Evolutionary conservation across 1,140 invertebrate genomes (phyloP), one percentile per base, ranked within the genome.

Genomic region (Euborellia annulipes): DNA sequence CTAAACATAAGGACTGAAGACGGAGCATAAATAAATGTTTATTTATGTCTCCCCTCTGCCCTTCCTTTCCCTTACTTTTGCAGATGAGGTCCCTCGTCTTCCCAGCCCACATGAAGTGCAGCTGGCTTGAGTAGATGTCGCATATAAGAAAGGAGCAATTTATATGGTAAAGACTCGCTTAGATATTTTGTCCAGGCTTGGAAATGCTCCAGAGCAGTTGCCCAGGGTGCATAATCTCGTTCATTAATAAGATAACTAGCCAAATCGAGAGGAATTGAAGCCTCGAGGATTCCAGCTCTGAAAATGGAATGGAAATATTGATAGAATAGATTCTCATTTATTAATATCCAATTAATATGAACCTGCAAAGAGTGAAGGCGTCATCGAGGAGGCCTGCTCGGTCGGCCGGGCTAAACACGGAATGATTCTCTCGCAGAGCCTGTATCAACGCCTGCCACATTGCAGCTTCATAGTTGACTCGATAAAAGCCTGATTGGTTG

Each of bases 401-500:
- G 60, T 86, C 83, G 7, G 79, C 73, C 3, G 81, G 66, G 51
- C 68, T 76, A 52, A 85, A 76, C 30, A 69, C 68, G 2, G 65
- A 72, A 43, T 82, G 80, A 60, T 88, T 75, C 0, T 62, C 70
- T 23, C 71, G 62, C 3, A 92, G 64, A 17, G 79, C 72, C 9
- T 71, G 56, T 32, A 85, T 83, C 13, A 92, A 66, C 6, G 69
- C 65, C 0, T 70, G 60, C 87, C 86, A 92, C 62, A 79, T 79
- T 0, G 73, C 68, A 2, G 76, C 69, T 22, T 87, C 81, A 60
- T 92, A 93, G 46, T 82, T 79, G 0, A 91, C 86, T 18, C 88
- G 68, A 60, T 89, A 92, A 56, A 88, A 89, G 1, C 88, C 86
- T 14, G 75, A 77, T 61, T 86, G 80, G 55, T 86, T 82, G n/a